phyloP scores from a whole-genome alignment of 2,888 invertebrate species.

The Melikaiella ostensackeni region DNA sequence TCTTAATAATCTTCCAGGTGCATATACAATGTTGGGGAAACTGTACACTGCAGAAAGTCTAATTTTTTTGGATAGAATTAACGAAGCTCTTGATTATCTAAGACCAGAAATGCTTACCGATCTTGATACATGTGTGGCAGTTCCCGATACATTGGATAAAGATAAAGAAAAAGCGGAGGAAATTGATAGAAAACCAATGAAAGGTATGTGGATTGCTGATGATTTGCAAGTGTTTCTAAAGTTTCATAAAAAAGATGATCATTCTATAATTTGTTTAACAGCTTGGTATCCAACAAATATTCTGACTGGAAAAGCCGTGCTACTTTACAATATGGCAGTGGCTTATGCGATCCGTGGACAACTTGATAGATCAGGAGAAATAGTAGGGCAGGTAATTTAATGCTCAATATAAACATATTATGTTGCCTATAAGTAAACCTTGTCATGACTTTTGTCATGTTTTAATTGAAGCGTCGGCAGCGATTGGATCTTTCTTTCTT shows the following conservation, averaged over 20 bases:
- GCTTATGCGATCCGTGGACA: slow-evolving; percentile 87
- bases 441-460: no score
- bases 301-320: slow-evolving; percentile 83
- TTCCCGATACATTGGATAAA: slow-evolving; percentile 67
- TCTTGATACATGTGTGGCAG: slow-evolving; percentile 76
- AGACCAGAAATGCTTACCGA: slow-evolving; percentile 86
- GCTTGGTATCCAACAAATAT: slow-evolving; percentile 83
- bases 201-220: slow-evolving; percentile 54
- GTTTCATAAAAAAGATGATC: not conserved
- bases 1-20: slow-evolving; percentile 85
- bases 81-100: slow-evolving; percentile 90
- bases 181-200: slow-evolving; percentile 63
- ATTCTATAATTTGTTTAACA: slow-evolving; percentile 60
- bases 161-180: slow-evolving; percentile 78
- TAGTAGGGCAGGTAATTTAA: slow-evolving; percentile 74
- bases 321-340: slow-evolving; percentile 89
- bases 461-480: no score
- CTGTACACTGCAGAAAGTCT: slow-evolving; percentile 94
- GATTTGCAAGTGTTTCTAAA: not conserved
- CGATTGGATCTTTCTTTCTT: no score
- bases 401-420: not conserved
- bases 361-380: slow-evolving; percentile 82
- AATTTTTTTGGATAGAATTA: slow-evolving; percentile 88
- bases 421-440: no score
- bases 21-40: slow-evolving; percentile 88